Evolutionary conservation across 2,797 vertebrate genomes (phyloP).

Genomic region (Coregonus suidteri): DNA sequence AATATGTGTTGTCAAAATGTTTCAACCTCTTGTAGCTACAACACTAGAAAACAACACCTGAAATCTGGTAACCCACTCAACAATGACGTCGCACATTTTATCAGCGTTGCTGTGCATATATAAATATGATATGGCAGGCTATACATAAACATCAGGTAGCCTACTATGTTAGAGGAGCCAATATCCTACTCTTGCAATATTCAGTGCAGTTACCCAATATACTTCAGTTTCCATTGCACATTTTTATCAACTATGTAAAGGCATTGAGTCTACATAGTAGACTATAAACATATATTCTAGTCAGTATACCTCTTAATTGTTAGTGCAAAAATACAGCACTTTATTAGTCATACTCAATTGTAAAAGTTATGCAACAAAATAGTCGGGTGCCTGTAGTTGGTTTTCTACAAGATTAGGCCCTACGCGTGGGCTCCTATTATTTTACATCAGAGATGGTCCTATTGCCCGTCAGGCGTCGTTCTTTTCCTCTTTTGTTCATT

Average conservation of each 20-base stretch:
- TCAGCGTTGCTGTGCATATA: not conserved
- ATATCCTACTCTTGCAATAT: not conserved
- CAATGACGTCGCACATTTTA: not conserved
- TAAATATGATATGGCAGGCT: not conserved
- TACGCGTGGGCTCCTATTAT: not conserved
- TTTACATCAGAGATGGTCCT: conserved; percentile 8
- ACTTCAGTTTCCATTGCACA: not conserved
- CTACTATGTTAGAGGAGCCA: not conserved
- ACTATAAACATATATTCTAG: not conserved
- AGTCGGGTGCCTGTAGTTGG: not conserved
- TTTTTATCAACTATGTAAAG: not conserved
- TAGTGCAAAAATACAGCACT: too few species aligned
- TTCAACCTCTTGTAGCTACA: not conserved
- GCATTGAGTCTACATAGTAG: not conserved
- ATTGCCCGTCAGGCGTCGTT: conserved; percentile 1
- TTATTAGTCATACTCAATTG: too few species aligned
- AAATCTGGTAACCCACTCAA: not conserved
- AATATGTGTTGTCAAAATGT: not conserved
- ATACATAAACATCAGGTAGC: not conserved
- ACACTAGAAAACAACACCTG: not conserved
- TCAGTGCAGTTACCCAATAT: not conserved
- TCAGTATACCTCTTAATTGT: not conserved
- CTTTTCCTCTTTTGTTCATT: conserved; percentile 10
- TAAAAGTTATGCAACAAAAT: not conserved
- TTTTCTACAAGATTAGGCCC: not conserved